phyloP scores from a whole-genome alignment of 2,113 vertebrate species.

The Alectura lathami region DNA sequence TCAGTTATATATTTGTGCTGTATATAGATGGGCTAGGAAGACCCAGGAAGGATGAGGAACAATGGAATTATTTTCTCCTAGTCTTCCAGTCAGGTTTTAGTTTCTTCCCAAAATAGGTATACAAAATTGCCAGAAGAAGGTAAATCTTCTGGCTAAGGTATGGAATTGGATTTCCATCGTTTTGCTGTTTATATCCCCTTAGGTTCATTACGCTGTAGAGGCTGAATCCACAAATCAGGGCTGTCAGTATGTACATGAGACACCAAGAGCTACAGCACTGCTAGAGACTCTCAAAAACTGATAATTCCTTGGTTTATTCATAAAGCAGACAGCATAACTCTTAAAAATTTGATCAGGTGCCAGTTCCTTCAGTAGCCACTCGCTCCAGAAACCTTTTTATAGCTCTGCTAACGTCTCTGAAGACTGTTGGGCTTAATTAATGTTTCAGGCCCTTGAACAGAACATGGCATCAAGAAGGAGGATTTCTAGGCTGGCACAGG shows the following conservation, averaged over 20 bases:
- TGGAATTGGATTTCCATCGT: neutral
- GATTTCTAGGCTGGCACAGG: neutral
- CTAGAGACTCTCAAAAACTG: constrained; percentile 11
- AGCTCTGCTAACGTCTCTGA: constrained; percentile 41
- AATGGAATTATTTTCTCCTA: neutral
- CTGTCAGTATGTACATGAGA: neutral
- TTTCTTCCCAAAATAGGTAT: neutral
- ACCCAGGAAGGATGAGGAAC: neutral
- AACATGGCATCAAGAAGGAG: neutral
- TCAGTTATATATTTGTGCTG: neutral
- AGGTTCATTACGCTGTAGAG: neutral
- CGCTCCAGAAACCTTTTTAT: constrained; percentile 44
- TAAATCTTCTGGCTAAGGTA: neutral
- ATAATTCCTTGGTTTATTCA: constrained; percentile 54
- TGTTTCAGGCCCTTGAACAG: constrained; percentile 25
- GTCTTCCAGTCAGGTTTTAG: neutral
- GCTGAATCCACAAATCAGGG: neutral
- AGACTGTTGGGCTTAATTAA: constrained; percentile 56
- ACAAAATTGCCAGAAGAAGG: neutral
- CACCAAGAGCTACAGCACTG: neutral
- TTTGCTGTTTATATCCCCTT: neutral
- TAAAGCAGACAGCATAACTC: constrained; percentile 36
- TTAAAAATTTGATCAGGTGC: constrained; percentile 66
- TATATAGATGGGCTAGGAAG: neutral
- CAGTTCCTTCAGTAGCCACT: constrained; percentile 58